Evolutionary conservation across 2,888 invertebrate genomes (phyloP), one percentile per base, ranked within the genome.

Genomic region (Xestia rhomboidea): DNA sequence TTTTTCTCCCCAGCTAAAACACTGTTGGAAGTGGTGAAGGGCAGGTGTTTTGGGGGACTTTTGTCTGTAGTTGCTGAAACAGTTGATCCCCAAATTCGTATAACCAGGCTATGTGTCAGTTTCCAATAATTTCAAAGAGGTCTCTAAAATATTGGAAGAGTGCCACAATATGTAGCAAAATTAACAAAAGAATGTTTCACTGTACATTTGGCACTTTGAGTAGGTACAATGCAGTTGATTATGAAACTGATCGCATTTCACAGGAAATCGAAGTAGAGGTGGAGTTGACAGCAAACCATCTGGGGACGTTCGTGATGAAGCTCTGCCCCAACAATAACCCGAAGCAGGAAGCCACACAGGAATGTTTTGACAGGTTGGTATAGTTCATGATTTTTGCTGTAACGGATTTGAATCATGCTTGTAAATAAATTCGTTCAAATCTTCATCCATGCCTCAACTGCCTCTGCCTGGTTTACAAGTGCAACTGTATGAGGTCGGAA

Each of bases 231-330:
- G 49, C 18, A 57, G 72, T 51, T 63, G 74, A 69, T 72, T 69
- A 83, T 63, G 71, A 69, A 57, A 51, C 38, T 75, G 77, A 80
- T 78, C 1, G 21, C 27, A 46, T 83, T 83, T 87, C 82, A 46
- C 93, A 98, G 98, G 98, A 98, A 95, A 98, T 99, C 73, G 98
- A 98, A 90, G 97, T 99, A 8, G 98, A 98, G 95, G 97, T 99
- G 11, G 99, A 99, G 91, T 94, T 99, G 62, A 99, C 99, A 0
- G 98, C 99, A 1, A 99, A 99, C 93, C 99, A 99, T 93, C 98
- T 98, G 90, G 99, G 99, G 0, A 97, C 98, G 62, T 99, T 99
- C 91, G 98, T 98, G 91, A 97, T 99, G 94, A 98, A 97, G 90
- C 95, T 99, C 0, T 99, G 99, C 85, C 99, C 99, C 0, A 98